Base-by-base conservation (phyloP, 2,888 invertebrate genomes). In the Steromphala cineraria region DNA sequence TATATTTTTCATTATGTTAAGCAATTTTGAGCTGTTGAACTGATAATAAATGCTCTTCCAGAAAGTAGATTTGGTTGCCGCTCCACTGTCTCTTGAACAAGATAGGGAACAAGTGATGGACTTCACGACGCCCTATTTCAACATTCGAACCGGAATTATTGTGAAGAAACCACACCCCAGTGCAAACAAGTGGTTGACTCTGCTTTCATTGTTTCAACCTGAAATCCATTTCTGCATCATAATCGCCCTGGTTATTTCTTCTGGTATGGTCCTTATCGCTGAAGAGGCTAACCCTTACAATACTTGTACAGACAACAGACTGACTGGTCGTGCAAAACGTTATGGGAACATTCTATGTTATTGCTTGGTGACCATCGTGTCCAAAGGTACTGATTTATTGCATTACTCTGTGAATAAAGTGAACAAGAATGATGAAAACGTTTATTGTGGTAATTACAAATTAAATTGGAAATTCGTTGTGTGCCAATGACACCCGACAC, bases 191-290 rank as follows among this genome's bases (percentile, higher is more conserved):
- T 67, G 67, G 67, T 36, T 67, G 28, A 78, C 78, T 19, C 40
- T 78, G 5, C 15, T 78, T 5, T 56, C 62, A 1, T 62, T 62
- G 15, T 78, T 56, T 28, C 24, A 40, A 8, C 62, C 21, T 21
- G 62, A 78, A 62, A 62, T 78, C 46, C 62, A 62, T 31, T 15
- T 78, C 21, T 78, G 78, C 46, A 78, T 78, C 13, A 15, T 36
- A 0, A 17, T 36, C 24, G 31, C 62, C 62, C 62, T 78, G 19
- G 10, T 78, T n/a, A 56, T 78, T 17, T 46, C 78, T 46, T 36
- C 56, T 10, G 17, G 17, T 10, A 56, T 78, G 13, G 62, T 78
- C 28, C 31, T 67, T 15, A 28, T 67, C 28, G 28, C 31, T 28
- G 67, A 67, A n/a, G 67, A 67, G 13, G 28, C 31, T 3, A 21